Evolutionary conservation across 2,888 invertebrate species (phyloP).

Genomic region (Pogonocherus hispidulus): DNA sequence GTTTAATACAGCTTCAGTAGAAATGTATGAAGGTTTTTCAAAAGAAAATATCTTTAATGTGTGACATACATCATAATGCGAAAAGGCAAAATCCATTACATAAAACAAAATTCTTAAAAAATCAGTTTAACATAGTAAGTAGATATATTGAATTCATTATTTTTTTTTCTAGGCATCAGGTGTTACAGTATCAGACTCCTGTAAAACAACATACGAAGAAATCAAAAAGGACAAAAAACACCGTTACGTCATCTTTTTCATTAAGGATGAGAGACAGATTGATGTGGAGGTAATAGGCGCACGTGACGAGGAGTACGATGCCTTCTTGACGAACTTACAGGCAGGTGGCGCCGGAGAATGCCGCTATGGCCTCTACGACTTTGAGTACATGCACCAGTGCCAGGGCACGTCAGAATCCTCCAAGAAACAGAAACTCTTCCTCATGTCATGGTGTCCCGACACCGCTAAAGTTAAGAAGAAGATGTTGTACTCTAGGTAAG

Average conservation of each 20-base stretch:
- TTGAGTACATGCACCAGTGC: slow-evolving; percentile 97
- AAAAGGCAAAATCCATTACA: too few species aligned
- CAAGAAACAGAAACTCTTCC: slow-evolving; percentile 97
- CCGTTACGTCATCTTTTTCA: slow-evolving; percentile 96
- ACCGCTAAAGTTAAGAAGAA: slow-evolving; percentile 93
- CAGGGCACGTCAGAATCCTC: slow-evolving; percentile 97
- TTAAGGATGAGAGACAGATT: slow-evolving; percentile 96
- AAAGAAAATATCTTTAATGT: too few species aligned
- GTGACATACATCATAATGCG: too few species aligned
- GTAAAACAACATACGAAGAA: slow-evolving; percentile 96
- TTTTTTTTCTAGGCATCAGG: slow-evolving; percentile 87
- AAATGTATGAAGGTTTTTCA: too few species aligned
- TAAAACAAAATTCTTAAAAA: too few species aligned
- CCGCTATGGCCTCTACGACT: slow-evolving; percentile 98
- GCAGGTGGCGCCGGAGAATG: slow-evolving; percentile 93
- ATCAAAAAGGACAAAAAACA: slow-evolving; percentile 98
- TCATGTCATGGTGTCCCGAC: slow-evolving; percentile 99
- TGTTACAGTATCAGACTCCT: slow-evolving; percentile 94
- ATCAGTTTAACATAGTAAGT: too few species aligned
- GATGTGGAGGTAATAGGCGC: slow-evolving; percentile 94
- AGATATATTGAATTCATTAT: too few species aligned
- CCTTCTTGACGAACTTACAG: slow-evolving; percentile 94
- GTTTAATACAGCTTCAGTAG: too few species aligned
- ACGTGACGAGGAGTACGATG: slow-evolving; percentile 92
- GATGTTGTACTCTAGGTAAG: slow-evolving; percentile 84